Percentiles rank a stretch among this genome's conserved stretches.
Conservation (phyloP, 1,140 invertebrate genomes). For the Planococcus citri region DNA sequence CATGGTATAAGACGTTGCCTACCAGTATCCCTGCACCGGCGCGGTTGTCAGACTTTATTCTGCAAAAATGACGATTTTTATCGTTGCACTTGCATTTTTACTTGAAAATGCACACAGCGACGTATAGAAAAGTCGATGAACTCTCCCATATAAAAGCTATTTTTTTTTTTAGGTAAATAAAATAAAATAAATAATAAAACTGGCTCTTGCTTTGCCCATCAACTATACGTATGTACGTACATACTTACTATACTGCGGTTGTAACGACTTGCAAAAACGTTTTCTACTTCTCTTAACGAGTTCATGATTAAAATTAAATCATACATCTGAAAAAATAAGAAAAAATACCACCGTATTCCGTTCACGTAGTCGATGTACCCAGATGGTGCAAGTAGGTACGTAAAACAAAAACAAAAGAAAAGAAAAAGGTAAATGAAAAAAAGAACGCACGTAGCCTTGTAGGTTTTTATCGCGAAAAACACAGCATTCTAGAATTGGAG, state of each 20-base stretch:
- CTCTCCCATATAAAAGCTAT: background rate
- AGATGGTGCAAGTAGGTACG: background rate
- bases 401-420: too few relatives aligned
- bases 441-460: background rate
- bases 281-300: background rate
- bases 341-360: background rate
- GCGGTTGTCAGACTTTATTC: too few relatives aligned
- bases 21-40: too few relatives aligned
- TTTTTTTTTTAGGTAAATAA: conserved; percentile 8
- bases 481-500: too few relatives aligned
- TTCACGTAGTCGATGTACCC: background rate
- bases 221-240: too few relatives aligned
- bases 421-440: background rate
- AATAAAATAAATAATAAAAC: conserved; percentile 9
- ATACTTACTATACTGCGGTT: background rate
- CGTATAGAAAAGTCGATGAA: background rate
- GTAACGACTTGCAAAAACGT: conserved; percentile 2
- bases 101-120: too few relatives aligned
- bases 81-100: too few relatives aligned
- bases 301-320: conserved; percentile 8
- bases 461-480: background rate
- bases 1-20: too few relatives aligned
- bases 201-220: background rate
- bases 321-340: background rate
- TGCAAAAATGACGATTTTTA: too few relatives aligned